Base-by-base conservation (phyloP, 2,888 invertebrate genomes). In the Sinodicranocentrus sp. region DNA sequence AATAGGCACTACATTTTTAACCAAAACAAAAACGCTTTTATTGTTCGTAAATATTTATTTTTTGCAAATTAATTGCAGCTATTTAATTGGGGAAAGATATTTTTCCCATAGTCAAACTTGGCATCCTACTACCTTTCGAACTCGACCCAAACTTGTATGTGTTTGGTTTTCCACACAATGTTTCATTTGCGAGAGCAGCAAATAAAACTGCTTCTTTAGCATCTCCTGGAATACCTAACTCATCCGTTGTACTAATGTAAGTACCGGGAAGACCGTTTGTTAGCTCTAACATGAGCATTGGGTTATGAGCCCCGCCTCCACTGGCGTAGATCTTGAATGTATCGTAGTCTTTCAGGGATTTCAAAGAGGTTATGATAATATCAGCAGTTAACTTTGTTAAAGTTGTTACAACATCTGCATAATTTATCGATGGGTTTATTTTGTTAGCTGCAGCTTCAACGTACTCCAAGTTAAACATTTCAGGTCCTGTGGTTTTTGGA, bases 181-280 rank as follows among this genome's bases (percentile, higher is more conserved):
- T 48, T 57, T 86, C 85, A 76, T 86, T 86, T 17, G 86, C 86
- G 8, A 86, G 28, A 15, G 75, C 73, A 10, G 86, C 86, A 73
- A 86, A 86, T 0, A 86, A 52, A 0, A 86, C 75, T 15, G 86
- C 86, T 59, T 86, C 86, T 43, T 86, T 86, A 0, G 86, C 84
- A 65, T 86, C 86, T 13, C 77, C 76, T n/a, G 72, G 43, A 43
- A 86, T 73, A 19, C 85, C 86, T 6, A 85, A 43, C 8, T 15
- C 19, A 21, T 79, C 71, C 15, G 79, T 78, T 0, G 28, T 21
- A 5, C 71, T 1, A 44, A 86, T 68, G 21, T 57, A n/a, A 25
- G 25, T 21, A 21, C 21, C 25, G 8, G 71, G 54, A 23, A 86
- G 54, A 10, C 78, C 15, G 39, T 52, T 26, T 21, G 25, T 48